Base-by-base conservation (phyloP, 2,113 vertebrate genomes). In the Bos javanicus region DNA sequence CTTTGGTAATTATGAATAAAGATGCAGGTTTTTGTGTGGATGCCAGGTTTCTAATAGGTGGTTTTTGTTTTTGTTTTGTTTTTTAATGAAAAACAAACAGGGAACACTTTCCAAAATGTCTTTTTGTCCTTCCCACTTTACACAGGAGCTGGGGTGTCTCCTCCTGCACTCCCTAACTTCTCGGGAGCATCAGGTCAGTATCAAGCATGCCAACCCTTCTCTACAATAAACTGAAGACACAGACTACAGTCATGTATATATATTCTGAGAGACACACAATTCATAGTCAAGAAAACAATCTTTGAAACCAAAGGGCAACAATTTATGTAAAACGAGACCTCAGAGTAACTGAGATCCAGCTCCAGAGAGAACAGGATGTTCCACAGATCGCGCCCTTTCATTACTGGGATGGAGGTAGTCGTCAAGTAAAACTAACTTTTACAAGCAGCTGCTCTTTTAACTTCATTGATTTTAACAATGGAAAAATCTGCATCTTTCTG, bases 391-490 rank as follows among this genome's bases (percentile, higher is more conserved):
- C 33, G 33, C 50, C 67, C 83, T 97, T 97, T 97, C 95, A 92
- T 96, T 91, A 96, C 89, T 62, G 26, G 67, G 85, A 94, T 33
- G 67, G 85, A 96, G 46, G 13, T 54, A 98, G 67, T 87, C 33
- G 90, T 90, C 91, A 98, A 98, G 97, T 91, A 98, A 98, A 97
- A 98, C 90, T 80, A 98, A 82, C 89, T 98, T 98, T 97, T 87
- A 98, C 39, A 97, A 97, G 97, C 91, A 98, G 94, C 97, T 96
- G 96, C 64, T 97, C 90, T 97, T 97, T 96, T 96, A 98, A 54
- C 33, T 85, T 82, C 88, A 57, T 7, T 90, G 91, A 86, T 98
- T 97, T 95, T 90, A 98, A 97, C 82, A 85, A 76, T 23, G 28
- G 87, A 95, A 98, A 98, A 92, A 43, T 74, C 50, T 89, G 23